These are phyloP conservation scores for human (Homo sapiens) DNA, from an alignment of 2,113 vertebrate genomes.

Conservation along the genomic window DNA sequence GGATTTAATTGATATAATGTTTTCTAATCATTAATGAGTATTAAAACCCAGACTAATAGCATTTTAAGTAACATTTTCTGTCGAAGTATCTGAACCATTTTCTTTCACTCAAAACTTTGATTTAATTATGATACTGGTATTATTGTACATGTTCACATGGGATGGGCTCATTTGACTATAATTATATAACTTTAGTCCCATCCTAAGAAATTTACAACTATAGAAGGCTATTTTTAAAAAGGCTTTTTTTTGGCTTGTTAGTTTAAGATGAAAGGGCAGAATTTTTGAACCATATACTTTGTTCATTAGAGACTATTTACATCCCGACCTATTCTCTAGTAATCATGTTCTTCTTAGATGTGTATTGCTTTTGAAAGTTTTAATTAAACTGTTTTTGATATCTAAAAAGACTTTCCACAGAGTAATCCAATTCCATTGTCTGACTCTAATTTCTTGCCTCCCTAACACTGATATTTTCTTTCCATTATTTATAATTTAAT, in stretches of 20 bases:
- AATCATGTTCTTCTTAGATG: background rate
- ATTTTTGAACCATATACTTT: background rate
- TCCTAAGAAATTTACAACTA: background rate
- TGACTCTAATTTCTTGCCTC: background rate
- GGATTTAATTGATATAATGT: conserved; percentile 3
- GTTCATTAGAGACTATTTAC: conserved; percentile 7
- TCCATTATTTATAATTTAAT: conserved; percentile 26
- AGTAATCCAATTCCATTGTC: background rate
- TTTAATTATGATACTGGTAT: background rate
- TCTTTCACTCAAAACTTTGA: background rate
- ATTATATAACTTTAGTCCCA: background rate
- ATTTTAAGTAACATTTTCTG: conserved; percentile 16
- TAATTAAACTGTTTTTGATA: background rate
- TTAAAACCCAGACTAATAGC: background rate
- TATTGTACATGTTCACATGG: background rate
- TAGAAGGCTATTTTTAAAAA: background rate
- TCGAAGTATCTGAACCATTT: background rate
- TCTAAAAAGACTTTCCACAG: background rate
- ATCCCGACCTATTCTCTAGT: background rate
- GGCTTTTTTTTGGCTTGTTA: background rate
- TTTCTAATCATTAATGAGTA: conserved; percentile 35
- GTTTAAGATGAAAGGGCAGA: background rate
- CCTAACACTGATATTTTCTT: conserved; percentile 2
- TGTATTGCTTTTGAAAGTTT: conserved; percentile 17
- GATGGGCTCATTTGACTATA: background rate